Base-by-base conservation (phyloP, 1,140 invertebrate species). In the Aricia agestis region DNA sequence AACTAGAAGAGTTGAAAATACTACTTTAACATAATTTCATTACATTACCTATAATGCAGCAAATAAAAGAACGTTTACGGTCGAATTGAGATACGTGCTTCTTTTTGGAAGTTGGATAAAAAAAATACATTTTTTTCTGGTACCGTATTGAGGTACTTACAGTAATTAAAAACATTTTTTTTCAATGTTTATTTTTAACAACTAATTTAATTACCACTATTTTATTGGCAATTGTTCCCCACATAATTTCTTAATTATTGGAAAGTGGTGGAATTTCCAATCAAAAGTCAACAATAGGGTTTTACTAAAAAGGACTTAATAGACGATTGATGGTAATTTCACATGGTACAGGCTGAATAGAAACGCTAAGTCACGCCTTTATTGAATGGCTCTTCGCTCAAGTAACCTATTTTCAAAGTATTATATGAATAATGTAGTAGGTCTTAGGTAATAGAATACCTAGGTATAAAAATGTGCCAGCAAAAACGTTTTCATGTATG, bases 321-420 rank as follows among this genome's bases (percentile, higher is more conserved):
- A 67, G 69, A 36, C 68, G 68, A 66, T 52, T 67, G 68, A 73
- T 67, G 66, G 42, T 63, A 63, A 63, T 63, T 63, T 11, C 10
- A 63, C 17, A 63, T 52, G 18, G 59, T 19, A 63, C 9, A 19
- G n/a, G 19, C 18, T 19, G 59, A 70, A 73, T 67, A 73, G 68
- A 70, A 73, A 70, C 67, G 45, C 61, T 18, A 18, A 52, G 45
- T 57, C 66, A 63, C 59, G 18, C 1, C 18, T 63, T 18, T 19
- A 63, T 63, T 63, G 59, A 63, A 63, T 63, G 2, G 59, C 17
- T 63, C 18, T 63, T 63, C 59, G 59, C 19, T 25, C 11, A 67
- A 6, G 42, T 68, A 52, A 42, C 41, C 45, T 36, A 52, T 52
- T 52, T 52, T 10, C 45, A 13, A 41, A 36, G 36, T 36, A 15